Evolutionary conservation across 2,797 vertebrate genomes (phyloP).

Genomic region (Micrastur ruficollis): DNA sequence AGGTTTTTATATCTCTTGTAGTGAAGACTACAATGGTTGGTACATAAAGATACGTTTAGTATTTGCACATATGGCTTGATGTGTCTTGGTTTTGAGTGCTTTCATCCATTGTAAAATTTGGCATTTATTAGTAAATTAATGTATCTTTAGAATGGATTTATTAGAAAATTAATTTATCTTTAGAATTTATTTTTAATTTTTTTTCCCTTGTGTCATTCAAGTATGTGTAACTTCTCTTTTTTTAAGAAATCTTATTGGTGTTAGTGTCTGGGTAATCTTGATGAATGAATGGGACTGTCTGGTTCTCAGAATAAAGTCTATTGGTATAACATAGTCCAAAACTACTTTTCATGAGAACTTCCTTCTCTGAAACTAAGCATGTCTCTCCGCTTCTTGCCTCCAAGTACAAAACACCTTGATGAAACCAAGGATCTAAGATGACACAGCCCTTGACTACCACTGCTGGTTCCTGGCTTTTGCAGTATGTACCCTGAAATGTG

Average conservation of each 20-base stretch:
- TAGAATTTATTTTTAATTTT: too few species aligned
- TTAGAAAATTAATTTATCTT: neutral
- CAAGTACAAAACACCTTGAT: neutral
- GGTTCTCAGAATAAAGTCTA: neutral
- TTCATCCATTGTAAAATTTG: neutral
- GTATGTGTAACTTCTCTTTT: neutral
- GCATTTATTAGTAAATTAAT: neutral
- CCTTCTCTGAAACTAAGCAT: neutral
- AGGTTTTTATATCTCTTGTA: neutral
- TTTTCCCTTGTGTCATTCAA: neutral
- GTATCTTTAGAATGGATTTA: neutral
- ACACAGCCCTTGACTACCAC: neutral
- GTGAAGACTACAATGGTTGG: neutral
- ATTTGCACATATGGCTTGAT: neutral
- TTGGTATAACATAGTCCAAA: neutral
- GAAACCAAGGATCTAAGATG: neutral
- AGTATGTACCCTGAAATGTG: neutral
- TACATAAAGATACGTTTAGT: neutral
- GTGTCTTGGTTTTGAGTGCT: neutral
- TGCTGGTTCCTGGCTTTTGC: neutral
- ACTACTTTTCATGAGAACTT: neutral
- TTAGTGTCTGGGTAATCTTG: neutral
- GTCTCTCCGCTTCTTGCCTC: neutral
- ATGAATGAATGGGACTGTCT: neutral
- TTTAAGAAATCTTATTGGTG: neutral